These are phyloP conservation scores for Hedychridium roseum DNA, from an alignment of 2,888 invertebrate genomes.

Conservation along the genomic window DNA sequence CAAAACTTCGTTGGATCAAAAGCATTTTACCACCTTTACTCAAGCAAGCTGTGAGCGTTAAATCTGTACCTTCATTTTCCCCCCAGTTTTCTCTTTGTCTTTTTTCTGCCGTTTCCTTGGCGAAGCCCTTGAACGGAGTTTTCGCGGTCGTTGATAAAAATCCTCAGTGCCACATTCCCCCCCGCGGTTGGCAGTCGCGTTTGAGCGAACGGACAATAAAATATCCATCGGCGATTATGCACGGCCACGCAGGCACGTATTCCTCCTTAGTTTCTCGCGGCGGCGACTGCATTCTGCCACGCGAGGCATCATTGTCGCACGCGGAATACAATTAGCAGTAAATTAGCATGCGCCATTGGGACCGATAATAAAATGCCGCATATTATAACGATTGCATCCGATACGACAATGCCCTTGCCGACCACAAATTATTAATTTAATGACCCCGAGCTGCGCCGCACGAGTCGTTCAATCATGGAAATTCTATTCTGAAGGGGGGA, in stretches of 20 bases:
- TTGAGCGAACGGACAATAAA: too few relatives aligned
- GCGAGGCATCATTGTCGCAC: constrained; percentile 59
- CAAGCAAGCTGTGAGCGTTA: too few relatives aligned
- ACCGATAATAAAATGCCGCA: constrained; percentile 61
- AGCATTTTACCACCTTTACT: too few relatives aligned
- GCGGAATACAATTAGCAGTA: constrained; percentile 64
- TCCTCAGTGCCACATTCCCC: not conserved
- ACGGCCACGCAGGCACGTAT: too few relatives aligned
- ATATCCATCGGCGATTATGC: too few relatives aligned
- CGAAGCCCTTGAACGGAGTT: not conserved
- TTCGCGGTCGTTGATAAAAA: not conserved
- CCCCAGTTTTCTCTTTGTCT: too few relatives aligned
- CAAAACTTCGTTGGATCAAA: too few relatives aligned
- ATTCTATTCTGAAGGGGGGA: not conserved
- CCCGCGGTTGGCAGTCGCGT: too few relatives aligned
- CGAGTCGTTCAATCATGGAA: constrained; percentile 1
- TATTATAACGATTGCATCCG: constrained; percentile 63
- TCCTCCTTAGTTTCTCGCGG: too few relatives aligned
- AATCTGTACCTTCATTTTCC: too few relatives aligned
- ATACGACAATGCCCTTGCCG: constrained; percentile 61
- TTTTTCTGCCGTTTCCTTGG: too few relatives aligned
- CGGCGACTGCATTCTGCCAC: constrained; percentile 39
- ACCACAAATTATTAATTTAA: constrained; percentile 65
- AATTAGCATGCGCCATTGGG: constrained; percentile 59
- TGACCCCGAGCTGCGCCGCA: constrained; percentile 39